Base-by-base conservation (phyloP, 2,888 invertebrate species). In the Caenorhabditis wallacei region DNA sequence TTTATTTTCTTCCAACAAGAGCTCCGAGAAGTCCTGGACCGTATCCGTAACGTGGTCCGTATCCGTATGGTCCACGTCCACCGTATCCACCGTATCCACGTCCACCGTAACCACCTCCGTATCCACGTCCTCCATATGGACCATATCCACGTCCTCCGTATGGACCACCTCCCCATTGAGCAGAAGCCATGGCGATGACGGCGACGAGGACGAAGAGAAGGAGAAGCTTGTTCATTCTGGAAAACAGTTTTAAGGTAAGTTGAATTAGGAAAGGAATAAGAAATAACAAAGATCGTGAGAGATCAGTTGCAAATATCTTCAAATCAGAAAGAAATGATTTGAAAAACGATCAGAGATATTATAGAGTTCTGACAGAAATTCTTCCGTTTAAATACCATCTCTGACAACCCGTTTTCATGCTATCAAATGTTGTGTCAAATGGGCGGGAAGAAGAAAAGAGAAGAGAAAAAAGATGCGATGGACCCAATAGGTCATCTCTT, bases 101-200 rank as follows among this genome's bases (percentile, higher is more conserved):
- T 51, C 80, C 61, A 40, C 80, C 80, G 40, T 75, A 74, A 46
- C 80, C 80, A 48, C 69, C 53, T 68, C 80, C 80, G 40, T 75
- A 74, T 54, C 80, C 80, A 48, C 69, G 61, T 68, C 72, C 72
- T 61, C 72, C 74, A 48, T 80, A 80, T 48, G 63, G 63, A 40
- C 76, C 76, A 11, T 69, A 68, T 40, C 78, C 78, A 11, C 57
- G 51, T 68, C 64, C 64, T 24, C 71, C 79, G 40, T 71, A 71
- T 63, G 71, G 71, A 56, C 70, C 70, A n/a, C 84, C 84, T 48
- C 71, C 82, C 71, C 79, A 78, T 54, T 84, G 84, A 43, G 80
- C 75, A 35, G 74, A 56, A 24, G 61, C 82, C 51, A 84, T 61
- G 26, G 84, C 80, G 35, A 82, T 72, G 24, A 82, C 68, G 35